Evolutionary conservation across 1,140 invertebrate genomes (phyloP).

Genomic region (Ostrea edulis): DNA sequence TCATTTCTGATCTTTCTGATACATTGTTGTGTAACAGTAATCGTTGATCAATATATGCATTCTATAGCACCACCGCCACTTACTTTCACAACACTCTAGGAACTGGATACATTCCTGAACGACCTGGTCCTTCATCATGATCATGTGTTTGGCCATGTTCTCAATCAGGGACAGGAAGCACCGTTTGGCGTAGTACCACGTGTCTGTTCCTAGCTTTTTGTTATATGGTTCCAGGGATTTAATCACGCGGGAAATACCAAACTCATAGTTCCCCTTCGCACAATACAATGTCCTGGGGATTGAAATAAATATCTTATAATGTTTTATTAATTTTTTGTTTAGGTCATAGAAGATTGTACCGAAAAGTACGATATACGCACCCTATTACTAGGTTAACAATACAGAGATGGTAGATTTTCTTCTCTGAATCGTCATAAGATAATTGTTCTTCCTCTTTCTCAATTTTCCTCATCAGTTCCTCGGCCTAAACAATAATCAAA

Average conservation of each 20-base stretch:
- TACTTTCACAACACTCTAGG: slow-evolving; percentile 92
- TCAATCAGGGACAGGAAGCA: slow-evolving; percentile 96
- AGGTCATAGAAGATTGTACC: too few relatives aligned
- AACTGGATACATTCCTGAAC: slow-evolving; percentile 95
- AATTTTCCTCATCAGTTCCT: slow-evolving; percentile 98
- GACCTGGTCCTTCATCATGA: slow-evolving; percentile 92
- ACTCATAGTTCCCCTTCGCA: slow-evolving; percentile 99
- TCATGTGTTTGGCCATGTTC: slow-evolving; percentile 94
- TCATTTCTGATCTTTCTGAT: too few relatives aligned
- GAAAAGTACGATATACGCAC: slow-evolving; percentile 74
- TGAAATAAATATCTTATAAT: slow-evolving; percentile 4
- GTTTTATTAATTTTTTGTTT: neutral
- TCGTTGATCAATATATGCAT: too few relatives aligned
- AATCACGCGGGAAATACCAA: slow-evolving; percentile 98
- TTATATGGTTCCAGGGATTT: slow-evolving; percentile 97
- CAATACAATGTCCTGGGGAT: slow-evolving; percentile 92
- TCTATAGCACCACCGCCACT: slow-evolving; percentile 53
- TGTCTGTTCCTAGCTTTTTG: slow-evolving; percentile 96
- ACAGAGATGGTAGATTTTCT: slow-evolving; percentile 97
- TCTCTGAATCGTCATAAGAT: slow-evolving; percentile 94
- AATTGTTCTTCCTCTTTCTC: slow-evolving; percentile 97
- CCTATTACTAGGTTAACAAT: slow-evolving; percentile 99
- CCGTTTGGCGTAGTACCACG: slow-evolving; percentile 98
- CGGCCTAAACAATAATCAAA: slow-evolving; percentile 83
- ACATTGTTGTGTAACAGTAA: too few relatives aligned